Conservation (phyloP, 2,113 vertebrate species). For the Seriola dumerili region DNA sequence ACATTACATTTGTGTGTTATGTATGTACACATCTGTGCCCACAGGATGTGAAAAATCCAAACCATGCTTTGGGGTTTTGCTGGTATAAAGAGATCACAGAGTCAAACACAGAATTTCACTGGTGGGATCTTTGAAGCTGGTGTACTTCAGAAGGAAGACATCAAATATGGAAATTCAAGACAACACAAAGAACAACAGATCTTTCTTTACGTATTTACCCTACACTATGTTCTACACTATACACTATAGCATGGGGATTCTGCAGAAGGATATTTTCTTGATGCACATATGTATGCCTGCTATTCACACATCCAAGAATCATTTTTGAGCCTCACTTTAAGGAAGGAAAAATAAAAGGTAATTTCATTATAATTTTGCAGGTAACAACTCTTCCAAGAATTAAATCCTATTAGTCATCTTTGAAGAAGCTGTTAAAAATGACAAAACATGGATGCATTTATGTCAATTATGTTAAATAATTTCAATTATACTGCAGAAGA, state of each 20-base stretch:
- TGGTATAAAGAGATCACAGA: conserved; percentile 4
- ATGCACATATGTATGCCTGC: not conserved
- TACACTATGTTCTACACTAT: not conserved
- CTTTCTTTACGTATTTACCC: conserved; percentile 31
- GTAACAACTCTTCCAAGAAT: not conserved
- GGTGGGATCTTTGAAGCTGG: conserved; percentile 13
- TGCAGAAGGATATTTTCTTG: not conserved
- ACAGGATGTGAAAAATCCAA: not conserved
- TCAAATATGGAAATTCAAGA: conserved; percentile 25
- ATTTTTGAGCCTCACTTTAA: conserved; percentile 10
- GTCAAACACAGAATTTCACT: conserved; percentile 2
- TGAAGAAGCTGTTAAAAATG: conserved; percentile 10
- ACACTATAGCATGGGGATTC: not conserved
- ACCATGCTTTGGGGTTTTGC: not conserved
- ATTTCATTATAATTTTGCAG: too few species aligned
- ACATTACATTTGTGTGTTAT: not conserved
- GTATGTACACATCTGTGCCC: not conserved
- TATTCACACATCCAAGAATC: not conserved
- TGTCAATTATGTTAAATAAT: conserved; percentile 10
- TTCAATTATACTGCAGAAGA: conserved; percentile 1
- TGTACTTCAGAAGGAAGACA: conserved; percentile 17
- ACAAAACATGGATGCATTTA: not conserved
- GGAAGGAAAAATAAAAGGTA: not conserved
- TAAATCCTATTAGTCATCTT: conserved; percentile 28
- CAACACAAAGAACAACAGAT: conserved; percentile 3